Percentiles rank a stretch among this genome's conserved stretches.
Conservation (phyloP, 1,140 invertebrate genomes). For the Drosophila takahashii region DNA sequence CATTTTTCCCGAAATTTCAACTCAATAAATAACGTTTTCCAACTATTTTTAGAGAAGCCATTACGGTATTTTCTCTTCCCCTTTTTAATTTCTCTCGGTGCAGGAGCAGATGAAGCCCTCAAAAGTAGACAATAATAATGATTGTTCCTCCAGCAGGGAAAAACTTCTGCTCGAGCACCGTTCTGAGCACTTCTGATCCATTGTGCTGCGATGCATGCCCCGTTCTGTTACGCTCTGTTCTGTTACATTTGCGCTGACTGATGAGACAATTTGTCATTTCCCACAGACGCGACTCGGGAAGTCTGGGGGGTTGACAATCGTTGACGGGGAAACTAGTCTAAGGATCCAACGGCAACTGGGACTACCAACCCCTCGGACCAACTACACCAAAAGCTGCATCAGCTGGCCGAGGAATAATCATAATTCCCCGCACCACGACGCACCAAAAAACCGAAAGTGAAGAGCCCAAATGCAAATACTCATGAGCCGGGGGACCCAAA, state of each 20-base stretch:
- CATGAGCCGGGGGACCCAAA: slow-evolving; percentile 4
- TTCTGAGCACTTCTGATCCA: slow-evolving; percentile 23
- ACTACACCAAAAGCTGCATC: slow-evolving; percentile 19
- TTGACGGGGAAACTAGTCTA: slow-evolving; percentile 55
- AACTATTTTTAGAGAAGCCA: too few species aligned
- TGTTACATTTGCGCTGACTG: slow-evolving; percentile 58
- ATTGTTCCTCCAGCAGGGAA: slow-evolving; percentile 48
- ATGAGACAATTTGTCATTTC: slow-evolving; percentile 81
- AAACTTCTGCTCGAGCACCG: slow-evolving; percentile 36
- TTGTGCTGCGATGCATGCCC: slow-evolving; percentile 22
- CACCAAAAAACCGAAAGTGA: slow-evolving; percentile 38
- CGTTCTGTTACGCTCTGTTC: slow-evolving; percentile 14
- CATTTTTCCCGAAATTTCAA: too few species aligned
- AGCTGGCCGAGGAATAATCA: slow-evolving; percentile 66
- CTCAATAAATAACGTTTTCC: too few species aligned
- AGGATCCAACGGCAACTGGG: slow-evolving; percentile 21
- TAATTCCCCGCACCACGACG: slow-evolving; percentile 31
- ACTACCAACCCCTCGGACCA: slow-evolving; percentile 1
- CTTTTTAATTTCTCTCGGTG: slow-evolving; percentile 15
- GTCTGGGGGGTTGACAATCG: slow-evolving; percentile 25
- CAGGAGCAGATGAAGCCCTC: slow-evolving; percentile 49
- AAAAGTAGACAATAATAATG: slow-evolving; percentile 78
- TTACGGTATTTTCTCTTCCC: too few species aligned
- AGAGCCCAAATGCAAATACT: slow-evolving; percentile 63
- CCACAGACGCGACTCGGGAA: slow-evolving; percentile 66